Conservation (phyloP, 2,113 vertebrate genomes). For the Lichenostomus cassidix region DNA sequence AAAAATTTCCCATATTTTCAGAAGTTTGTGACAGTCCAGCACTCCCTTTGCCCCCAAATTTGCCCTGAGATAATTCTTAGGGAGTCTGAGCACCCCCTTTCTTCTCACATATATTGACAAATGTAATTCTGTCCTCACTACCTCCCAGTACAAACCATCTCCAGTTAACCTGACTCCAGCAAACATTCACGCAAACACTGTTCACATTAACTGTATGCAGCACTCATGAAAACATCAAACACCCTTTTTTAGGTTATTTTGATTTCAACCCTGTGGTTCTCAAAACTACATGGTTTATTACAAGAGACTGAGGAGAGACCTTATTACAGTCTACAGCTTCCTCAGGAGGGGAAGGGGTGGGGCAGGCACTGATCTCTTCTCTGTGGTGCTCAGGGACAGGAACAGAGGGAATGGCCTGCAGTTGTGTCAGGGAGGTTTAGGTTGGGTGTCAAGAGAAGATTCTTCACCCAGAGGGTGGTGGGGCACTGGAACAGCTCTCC, state of each 20-base stretch:
- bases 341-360: fast-evolving
- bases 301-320: not conserved
- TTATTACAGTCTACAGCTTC: not conserved
- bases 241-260: not conserved
- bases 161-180: not conserved
- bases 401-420: fast-evolving
- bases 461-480: fast-evolving
- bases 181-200: not conserved
- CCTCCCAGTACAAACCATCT: not conserved
- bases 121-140: not conserved
- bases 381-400: not conserved
- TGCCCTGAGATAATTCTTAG: not conserved
- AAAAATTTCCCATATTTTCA: not conserved
- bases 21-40: not conserved
- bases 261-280: not conserved
- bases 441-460: not conserved
- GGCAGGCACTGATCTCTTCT: not conserved
- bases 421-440: not conserved
- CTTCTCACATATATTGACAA: not conserved
- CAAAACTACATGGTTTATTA: not conserved
- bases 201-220: not conserved
- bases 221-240: not conserved
- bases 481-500: not conserved
- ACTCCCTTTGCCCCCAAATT: not conserved
- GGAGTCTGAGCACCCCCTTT: not conserved